Evolutionary conservation across 2,888 invertebrate species (phyloP).

Genomic region (Calameuta pallipes): DNA sequence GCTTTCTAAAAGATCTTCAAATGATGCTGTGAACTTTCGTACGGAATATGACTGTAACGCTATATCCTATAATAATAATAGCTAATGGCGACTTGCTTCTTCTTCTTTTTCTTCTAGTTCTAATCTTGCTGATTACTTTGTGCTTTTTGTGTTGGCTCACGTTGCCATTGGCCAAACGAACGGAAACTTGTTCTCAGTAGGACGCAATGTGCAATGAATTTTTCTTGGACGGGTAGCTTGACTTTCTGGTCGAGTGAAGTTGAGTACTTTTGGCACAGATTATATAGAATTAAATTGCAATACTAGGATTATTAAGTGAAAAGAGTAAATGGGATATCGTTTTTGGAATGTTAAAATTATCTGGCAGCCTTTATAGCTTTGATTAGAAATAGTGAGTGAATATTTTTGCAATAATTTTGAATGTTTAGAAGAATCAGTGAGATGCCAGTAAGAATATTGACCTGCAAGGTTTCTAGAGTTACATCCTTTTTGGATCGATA

Average conservation of each 20-base stretch:
- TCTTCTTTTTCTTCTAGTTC: not conserved
- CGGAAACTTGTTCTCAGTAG: not conserved
- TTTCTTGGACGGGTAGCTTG: conserved; percentile 31
- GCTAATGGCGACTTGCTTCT: not conserved
- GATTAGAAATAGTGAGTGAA: not conserved
- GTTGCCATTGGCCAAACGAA: not conserved
- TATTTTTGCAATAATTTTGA: not conserved
- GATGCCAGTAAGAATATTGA: not conserved
- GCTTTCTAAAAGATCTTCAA: not conserved
- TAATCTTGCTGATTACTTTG: not conserved
- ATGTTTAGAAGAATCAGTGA: not conserved
- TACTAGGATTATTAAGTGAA: conserved; percentile 11
- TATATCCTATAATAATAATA: not conserved
- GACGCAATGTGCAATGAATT: not conserved
- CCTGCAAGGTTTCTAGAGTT: not conserved
- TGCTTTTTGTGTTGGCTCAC: not conserved
- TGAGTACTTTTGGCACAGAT: conserved; percentile 35
- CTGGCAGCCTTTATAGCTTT: not conserved
- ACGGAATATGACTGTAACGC: not conserved
- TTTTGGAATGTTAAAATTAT: not conserved
- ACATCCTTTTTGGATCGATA: not conserved
- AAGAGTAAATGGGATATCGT: not conserved
- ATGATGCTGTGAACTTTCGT: not conserved
- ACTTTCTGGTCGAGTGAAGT: conserved; percentile 23
- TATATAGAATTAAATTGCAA: conserved; percentile 14